Percentiles rank a stretch among this genome's conserved stretches.
These are phyloP conservation scores for Agrotis exclamationis DNA, from an alignment of 2,888 invertebrate genomes.

Conservation along the genomic window DNA sequence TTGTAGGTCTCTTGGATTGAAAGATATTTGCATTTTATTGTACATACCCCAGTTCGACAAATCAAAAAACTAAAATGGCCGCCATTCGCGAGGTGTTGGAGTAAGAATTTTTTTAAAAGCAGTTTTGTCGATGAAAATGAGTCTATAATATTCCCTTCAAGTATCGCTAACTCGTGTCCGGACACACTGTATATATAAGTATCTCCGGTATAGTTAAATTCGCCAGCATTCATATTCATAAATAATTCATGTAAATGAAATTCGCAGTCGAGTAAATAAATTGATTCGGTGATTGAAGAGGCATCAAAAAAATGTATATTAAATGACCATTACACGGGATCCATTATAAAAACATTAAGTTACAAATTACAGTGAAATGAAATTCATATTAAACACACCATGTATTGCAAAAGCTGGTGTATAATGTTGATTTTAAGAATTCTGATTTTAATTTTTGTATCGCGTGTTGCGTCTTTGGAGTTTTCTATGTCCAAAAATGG, in stretches of 20 bases:
- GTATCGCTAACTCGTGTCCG: too few relatives aligned
- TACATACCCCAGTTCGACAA: too few relatives aligned
- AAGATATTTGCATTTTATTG: too few relatives aligned
- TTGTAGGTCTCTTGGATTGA: too few relatives aligned
- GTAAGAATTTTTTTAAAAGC: too few relatives aligned
- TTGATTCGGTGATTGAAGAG: constrained; percentile 34
- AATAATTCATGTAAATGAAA: constrained; percentile 43
- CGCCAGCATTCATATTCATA: constrained; percentile 6
- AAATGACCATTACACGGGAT: constrained; percentile 43
- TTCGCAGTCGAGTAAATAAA: constrained; percentile 32
- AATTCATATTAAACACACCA: constrained; percentile 46
- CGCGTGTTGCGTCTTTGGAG: constrained; percentile 31
- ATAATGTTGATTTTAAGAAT: constrained; percentile 56
- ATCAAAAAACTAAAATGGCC: too few relatives aligned
- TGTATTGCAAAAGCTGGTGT: constrained; percentile 28
- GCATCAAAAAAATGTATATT: constrained; percentile 46
- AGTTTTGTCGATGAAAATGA: too few relatives aligned
- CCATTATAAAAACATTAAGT: constrained; percentile 60
- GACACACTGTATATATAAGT: too few relatives aligned
- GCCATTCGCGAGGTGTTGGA: too few relatives aligned
- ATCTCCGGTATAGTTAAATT: constrained; percentile 9
- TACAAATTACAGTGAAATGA: constrained; percentile 31
- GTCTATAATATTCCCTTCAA: too few relatives aligned
- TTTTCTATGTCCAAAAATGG: constrained; percentile 63
- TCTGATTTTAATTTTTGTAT: constrained; percentile 53